Evolutionary conservation across 2,113 vertebrate genomes (phyloP).

Genomic region (Lamprotornis superbus): DNA sequence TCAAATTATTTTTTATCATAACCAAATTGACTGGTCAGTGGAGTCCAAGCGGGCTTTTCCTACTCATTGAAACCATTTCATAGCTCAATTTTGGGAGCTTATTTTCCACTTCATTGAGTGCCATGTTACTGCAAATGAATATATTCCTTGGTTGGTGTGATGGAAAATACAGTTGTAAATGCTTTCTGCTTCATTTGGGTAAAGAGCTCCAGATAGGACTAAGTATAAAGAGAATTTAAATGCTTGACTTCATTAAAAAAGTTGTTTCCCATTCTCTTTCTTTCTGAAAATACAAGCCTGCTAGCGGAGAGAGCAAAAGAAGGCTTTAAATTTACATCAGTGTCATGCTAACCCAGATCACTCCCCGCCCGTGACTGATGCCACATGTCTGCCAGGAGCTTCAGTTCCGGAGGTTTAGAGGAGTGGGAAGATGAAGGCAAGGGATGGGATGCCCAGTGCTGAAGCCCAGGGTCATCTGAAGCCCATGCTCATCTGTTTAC

Average conservation of each 20-base stretch:
- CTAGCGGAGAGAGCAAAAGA: not conserved
- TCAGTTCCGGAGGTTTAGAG: not conserved
- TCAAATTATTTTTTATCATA: constrained; percentile 70
- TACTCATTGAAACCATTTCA: constrained; percentile 70
- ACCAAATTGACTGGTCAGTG: constrained; percentile 64
- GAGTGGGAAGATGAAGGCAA: not conserved
- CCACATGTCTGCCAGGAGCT: not conserved
- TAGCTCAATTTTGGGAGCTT: constrained; percentile 76
- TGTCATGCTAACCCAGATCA: not conserved
- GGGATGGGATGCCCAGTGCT: not conserved
- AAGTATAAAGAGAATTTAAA: constrained; percentile 78
- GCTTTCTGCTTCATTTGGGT: constrained; percentile 84
- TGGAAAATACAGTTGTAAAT: constrained; percentile 80
- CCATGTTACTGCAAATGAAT: constrained; percentile 79
- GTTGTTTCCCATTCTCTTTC: constrained; percentile 70
- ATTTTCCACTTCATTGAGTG: constrained; percentile 81
- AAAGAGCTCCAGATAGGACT: constrained; percentile 75
- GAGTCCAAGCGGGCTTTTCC: constrained; percentile 69
- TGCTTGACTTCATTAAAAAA: constrained; percentile 74
- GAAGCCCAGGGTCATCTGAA: not conserved
- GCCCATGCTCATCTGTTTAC: not conserved
- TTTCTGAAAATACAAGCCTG: constrained; percentile 39
- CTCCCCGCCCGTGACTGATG: not conserved
- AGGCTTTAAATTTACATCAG: constrained; percentile 11
- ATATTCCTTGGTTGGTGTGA: constrained; percentile 73